Evolutionary conservation across 2,888 invertebrate species (phyloP).

Genomic region (Abrostola triplasia): DNA sequence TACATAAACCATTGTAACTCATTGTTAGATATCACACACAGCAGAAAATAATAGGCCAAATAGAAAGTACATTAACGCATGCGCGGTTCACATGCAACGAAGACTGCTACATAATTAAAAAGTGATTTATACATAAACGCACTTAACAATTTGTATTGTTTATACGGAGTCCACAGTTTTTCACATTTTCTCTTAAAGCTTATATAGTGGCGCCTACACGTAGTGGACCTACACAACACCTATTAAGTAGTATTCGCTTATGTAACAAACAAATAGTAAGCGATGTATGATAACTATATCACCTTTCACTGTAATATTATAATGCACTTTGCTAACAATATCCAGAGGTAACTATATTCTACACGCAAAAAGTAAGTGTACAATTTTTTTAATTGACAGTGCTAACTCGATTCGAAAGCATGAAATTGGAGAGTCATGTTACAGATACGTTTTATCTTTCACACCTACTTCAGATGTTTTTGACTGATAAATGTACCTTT

Average conservation of each 20-base stretch:
- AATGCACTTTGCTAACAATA: constrained; percentile 51
- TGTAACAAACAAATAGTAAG: constrained; percentile 29
- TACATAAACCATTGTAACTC: constrained; percentile 68
- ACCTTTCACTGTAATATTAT: constrained; percentile 53
- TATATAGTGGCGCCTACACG: neutral
- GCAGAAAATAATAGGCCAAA: constrained; percentile 65
- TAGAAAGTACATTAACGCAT: constrained; percentile 68
- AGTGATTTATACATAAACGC: constrained; percentile 50
- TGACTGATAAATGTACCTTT: constrained; percentile 18
- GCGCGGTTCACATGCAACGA: constrained; percentile 63
- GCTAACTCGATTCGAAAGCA: constrained; percentile 68
- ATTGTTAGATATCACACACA: constrained; percentile 57
- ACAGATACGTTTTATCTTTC: constrained; percentile 54
- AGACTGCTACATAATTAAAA: constrained; percentile 55
- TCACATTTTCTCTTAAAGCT: constrained; percentile 33
- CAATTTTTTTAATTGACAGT: constrained; percentile 64
- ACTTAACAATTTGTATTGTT: constrained; percentile 47
- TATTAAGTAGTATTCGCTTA: neutral
- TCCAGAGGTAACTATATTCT: constrained; percentile 48
- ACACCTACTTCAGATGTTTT: constrained; percentile 35
- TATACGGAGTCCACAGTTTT: constrained; percentile 31
- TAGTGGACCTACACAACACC: neutral
- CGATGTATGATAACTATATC: constrained; percentile 38
- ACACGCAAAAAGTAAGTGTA: constrained; percentile 75
- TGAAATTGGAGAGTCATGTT: constrained; percentile 66